These are phyloP conservation scores for Gnathonemus longibarbis DNA, from an alignment of 2,113 vertebrate species.

Conservation along the genomic window DNA sequence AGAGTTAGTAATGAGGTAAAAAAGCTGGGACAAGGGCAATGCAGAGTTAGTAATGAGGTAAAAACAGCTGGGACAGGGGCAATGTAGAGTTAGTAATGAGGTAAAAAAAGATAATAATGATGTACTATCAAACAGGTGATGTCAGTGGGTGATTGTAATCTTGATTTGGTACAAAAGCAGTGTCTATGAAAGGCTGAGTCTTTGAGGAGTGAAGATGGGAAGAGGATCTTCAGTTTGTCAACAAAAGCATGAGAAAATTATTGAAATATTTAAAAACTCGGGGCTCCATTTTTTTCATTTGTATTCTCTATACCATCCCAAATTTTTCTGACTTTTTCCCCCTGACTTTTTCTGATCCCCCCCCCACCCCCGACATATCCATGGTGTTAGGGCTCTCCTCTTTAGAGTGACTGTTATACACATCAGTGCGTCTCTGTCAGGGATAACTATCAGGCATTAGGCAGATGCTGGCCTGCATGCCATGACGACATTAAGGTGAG, in stretches of 20 bases:
- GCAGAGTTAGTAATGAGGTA: not conserved
- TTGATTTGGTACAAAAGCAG: not conserved
- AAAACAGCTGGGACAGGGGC: not conserved
- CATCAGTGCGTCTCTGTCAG: not conserved
- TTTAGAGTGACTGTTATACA: not conserved
- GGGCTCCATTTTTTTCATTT: no score
- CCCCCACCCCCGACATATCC: not conserved
- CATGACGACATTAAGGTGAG: not conserved
- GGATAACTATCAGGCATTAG: constrained; percentile 28
- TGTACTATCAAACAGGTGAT: not conserved
- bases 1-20: not conserved
- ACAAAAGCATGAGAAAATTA: not conserved
- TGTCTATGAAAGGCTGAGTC: not conserved
- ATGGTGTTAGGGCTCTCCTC: not conserved
- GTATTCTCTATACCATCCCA: not conserved
- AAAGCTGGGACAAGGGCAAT: not conserved
- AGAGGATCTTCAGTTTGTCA: not conserved
- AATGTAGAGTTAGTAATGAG: not conserved
- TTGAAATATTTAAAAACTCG: not conserved
- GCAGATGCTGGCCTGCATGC: not conserved
- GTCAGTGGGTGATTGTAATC: not conserved
- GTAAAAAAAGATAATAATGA: not conserved
- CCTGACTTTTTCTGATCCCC: no score
- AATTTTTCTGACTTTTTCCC: not conserved
- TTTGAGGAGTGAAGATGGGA: not conserved